phyloP scores from a whole-genome alignment of 1,140 invertebrate genomes.

The Papilio aristodemus region DNA sequence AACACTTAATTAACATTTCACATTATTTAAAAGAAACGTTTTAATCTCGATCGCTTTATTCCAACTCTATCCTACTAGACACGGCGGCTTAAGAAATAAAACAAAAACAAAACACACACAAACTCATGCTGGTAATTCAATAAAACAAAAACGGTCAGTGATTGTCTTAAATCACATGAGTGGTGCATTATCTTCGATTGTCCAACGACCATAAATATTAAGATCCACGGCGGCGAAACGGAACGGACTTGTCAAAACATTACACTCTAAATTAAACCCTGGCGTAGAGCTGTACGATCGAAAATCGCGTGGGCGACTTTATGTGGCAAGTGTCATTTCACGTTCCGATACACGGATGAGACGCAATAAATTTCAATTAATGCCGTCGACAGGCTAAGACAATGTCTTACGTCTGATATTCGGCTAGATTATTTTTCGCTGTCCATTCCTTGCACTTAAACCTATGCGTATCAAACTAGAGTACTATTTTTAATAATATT shows the following conservation, averaged over 20 bases:
- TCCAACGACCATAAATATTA: slow-evolving; percentile 66
- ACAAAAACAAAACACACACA: slow-evolving; percentile 42
- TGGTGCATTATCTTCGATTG: slow-evolving; percentile 76
- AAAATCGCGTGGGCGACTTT: slow-evolving; percentile 37
- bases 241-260: slow-evolving; percentile 42
- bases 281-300: slow-evolving; percentile 43
- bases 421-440: slow-evolving; percentile 55
- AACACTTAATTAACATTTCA: slow-evolving; percentile 2
- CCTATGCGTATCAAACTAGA: background rate
- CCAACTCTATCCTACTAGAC: background rate
- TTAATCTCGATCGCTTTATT: background rate
- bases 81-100: slow-evolving; percentile 5
- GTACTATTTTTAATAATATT: background rate
- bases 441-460: slow-evolving; percentile 41
- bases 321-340: slow-evolving; percentile 53
- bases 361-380: slow-evolving; percentile 79
- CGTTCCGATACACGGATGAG: slow-evolving; percentile 54
- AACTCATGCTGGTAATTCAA: slow-evolving; percentile 58
- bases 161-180: slow-evolving; percentile 76
- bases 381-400: slow-evolving; percentile 62
- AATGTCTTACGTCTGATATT: slow-evolving; percentile 71
- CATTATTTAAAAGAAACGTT: background rate
- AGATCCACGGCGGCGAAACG: slow-evolving; percentile 50
- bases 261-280: slow-evolving; percentile 42
- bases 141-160: slow-evolving; percentile 65